These are phyloP conservation scores for Babylonia areolata DNA, from an alignment of 1,140 invertebrate genomes.

Conservation along the genomic window DNA sequence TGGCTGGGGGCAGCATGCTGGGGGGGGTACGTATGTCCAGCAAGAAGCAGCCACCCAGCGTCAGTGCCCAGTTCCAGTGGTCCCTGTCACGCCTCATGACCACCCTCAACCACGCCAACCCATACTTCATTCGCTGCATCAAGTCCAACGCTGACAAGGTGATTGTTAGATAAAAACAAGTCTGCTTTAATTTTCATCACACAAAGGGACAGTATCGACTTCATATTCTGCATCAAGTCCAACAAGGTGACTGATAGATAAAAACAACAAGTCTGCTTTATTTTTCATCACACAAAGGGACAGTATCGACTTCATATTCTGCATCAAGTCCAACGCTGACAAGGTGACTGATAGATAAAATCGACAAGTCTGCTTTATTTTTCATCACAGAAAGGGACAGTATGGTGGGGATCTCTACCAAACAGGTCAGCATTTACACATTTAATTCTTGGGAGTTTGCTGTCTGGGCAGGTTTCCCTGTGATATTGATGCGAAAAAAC, in stretches of 20 bases:
- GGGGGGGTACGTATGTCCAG: slow-evolving; percentile 56
- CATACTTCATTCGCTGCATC: slow-evolving; percentile 97
- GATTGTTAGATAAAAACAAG: no score
- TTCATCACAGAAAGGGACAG: no score
- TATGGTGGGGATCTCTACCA: no score
- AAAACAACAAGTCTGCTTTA: no score
- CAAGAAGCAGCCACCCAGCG: slow-evolving; percentile 89
- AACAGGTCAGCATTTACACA: no score
- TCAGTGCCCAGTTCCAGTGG: slow-evolving; percentile 92
- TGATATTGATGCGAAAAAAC: no score
- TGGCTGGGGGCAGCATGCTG: slow-evolving; percentile 79
- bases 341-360: slow-evolving; percentile 81
- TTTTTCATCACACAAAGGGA: no score
- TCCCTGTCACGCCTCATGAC: slow-evolving; percentile 94
- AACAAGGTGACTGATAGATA: slow-evolving; percentile 85
- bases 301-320: slow-evolving; percentile 97
- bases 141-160: slow-evolving; percentile 94
- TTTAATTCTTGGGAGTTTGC: no score
- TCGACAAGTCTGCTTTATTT: no score
- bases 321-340: slow-evolving; percentile 95
- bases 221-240: slow-evolving; percentile 97
- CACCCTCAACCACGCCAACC: slow-evolving; percentile 94
- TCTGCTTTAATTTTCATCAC: no score
- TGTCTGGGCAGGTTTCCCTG: no score
- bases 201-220: no score